Evolutionary conservation across 2,888 invertebrate species (phyloP).

Genomic region (Parnassius apollo): DNA sequence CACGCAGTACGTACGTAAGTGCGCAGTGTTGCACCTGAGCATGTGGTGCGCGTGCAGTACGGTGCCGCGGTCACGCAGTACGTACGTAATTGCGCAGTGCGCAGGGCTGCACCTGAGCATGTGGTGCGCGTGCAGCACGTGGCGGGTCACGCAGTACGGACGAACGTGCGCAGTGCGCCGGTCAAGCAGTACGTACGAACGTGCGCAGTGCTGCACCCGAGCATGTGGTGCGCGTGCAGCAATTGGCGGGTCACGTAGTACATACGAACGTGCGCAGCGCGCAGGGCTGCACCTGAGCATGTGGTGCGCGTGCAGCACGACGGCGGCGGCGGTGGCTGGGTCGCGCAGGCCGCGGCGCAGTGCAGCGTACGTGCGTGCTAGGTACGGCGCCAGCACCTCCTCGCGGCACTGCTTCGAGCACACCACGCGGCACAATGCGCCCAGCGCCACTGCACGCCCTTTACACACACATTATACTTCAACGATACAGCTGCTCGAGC

Average conservation of each 20-base stretch:
- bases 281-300: constrained; percentile 94
- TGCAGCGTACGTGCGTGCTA: constrained; percentile 96
- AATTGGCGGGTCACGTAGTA: constrained; percentile 89
- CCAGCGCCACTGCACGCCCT: constrained; percentile 96
- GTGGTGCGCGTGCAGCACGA: constrained; percentile 92
- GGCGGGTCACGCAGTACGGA: no score
- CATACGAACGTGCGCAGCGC: constrained; percentile 88
- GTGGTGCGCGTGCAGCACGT: no score
- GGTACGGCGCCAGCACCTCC: constrained; percentile 94
- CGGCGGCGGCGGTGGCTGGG: constrained; percentile 88
- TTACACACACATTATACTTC: not conserved
- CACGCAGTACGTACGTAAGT: constrained; percentile 93
- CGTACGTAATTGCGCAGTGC: constrained; percentile 82
- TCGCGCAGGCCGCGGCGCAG: constrained; percentile 92
- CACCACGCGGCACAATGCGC: constrained; percentile 96
- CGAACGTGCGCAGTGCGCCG: constrained; percentile 78
- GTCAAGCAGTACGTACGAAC: constrained; percentile 29
- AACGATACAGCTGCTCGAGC: not conserved
- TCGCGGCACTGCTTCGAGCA: constrained; percentile 97
- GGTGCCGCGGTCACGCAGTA: no score
- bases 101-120: no score
- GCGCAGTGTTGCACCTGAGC: constrained; percentile 49
- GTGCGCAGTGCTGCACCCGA: constrained; percentile 84
- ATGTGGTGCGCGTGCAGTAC: not conserved
- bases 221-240: constrained; percentile 91